Percentiles rank a stretch among this genome's conserved stretches.
These are phyloP conservation scores for Drepanosiphum platanoidis DNA, from an alignment of 2,888 invertebrate genomes.

Conservation along the genomic window DNA sequence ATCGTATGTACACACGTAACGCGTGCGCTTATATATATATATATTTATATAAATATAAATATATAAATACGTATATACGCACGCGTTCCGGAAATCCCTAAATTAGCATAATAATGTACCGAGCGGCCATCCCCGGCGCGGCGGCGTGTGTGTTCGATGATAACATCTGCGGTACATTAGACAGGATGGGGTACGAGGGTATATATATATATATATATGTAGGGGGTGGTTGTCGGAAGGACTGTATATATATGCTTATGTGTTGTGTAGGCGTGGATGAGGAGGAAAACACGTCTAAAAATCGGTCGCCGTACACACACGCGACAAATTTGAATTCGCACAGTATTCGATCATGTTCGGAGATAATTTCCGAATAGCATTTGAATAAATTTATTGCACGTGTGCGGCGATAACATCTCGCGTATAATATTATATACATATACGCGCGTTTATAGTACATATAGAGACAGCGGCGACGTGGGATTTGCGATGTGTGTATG, in stretches of 20 bases:
- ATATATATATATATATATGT: neutral
- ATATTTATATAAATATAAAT: neutral
- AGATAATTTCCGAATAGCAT: constrained; percentile 59
- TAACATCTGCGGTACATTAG: constrained; percentile 52
- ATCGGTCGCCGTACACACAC: neutral
- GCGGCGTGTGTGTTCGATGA: constrained; percentile 1
- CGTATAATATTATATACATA: neutral
- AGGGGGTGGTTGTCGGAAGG: neutral
- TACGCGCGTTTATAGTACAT: neutral
- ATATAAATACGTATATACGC: neutral
- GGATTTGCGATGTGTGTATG: neutral
- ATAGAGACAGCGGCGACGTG: too few relatives aligned
- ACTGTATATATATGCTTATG: too few relatives aligned
- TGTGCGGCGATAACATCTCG: constrained; percentile 46
- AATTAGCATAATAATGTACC: constrained; percentile 62
- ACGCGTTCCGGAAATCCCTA: constrained; percentile 49
- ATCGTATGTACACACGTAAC: neutral
- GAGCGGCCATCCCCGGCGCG: constrained; percentile 17
- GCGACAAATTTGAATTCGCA: constrained; percentile 53
- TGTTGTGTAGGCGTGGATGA: neutral
- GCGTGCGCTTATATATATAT: too few relatives aligned
- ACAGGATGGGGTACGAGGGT: neutral
- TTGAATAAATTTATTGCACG: constrained; percentile 59
- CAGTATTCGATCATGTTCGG: constrained; percentile 53
- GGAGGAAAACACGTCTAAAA: constrained; percentile 37